Conservation (phyloP, 2,797 vertebrate genomes). For the Sebastiscus albofasciatus region DNA sequence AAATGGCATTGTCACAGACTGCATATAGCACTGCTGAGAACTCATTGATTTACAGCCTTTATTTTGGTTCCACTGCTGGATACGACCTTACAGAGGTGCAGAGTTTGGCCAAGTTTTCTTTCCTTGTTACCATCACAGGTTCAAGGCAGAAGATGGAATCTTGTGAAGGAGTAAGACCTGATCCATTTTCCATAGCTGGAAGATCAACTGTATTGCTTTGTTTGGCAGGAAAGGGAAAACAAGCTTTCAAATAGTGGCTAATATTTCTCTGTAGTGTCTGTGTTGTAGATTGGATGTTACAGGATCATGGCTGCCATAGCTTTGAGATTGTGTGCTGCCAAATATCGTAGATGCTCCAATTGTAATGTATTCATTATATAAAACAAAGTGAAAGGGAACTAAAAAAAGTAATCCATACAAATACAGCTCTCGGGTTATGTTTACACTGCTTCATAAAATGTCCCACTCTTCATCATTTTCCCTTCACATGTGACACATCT, state of each 20-base stretch:
- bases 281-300: constrained; percentile 2
- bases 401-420: neutral
- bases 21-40: neutral
- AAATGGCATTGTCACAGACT: neutral
- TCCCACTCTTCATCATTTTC: neutral
- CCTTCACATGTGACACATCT: neutral
- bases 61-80: neutral
- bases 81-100: constrained; percentile 4
- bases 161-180: constrained; percentile 7
- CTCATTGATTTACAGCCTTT: constrained; percentile 8
- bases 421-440: neutral
- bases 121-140: constrained; percentile 5
- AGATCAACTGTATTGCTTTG: constrained; percentile 23
- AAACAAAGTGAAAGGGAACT: neutral
- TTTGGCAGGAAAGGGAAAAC: constrained; percentile 8
- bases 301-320: neutral
- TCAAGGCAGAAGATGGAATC: constrained; percentile 24
- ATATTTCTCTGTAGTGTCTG: constrained; percentile 4
- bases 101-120: constrained; percentile 21
- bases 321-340: neutral
- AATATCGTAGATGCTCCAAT: neutral
- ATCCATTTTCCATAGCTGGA: constrained; percentile 36
- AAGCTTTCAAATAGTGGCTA: constrained; percentile 1
- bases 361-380: neutral
- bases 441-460: neutral